phyloP scores from a whole-genome alignment of 2,888 invertebrate genomes.

The Danaus chrysippus region DNA sequence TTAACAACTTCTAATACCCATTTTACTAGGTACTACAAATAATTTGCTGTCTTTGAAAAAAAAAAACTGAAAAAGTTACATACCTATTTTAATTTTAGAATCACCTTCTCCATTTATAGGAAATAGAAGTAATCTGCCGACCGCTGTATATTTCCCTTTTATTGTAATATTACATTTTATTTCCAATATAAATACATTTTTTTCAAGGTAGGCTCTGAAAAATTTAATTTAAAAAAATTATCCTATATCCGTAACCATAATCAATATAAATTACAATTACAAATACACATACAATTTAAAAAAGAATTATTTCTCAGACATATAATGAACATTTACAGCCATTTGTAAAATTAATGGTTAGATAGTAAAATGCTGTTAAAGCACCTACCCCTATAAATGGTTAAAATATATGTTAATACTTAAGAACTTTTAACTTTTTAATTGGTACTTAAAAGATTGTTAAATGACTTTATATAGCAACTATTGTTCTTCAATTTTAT shows the following conservation, averaged over 20 bases:
- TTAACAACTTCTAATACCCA: slow-evolving; percentile 1
- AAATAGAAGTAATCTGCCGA: slow-evolving; percentile 64
- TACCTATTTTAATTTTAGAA: slow-evolving; percentile 72
- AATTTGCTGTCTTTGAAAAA: background rate
- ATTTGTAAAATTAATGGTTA: slow-evolving; percentile 3
- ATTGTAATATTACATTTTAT: slow-evolving; percentile 70
- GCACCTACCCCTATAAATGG: background rate
- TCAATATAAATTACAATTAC: background rate
- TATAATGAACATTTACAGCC: background rate
- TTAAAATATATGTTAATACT: background rate
- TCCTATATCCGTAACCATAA: background rate
- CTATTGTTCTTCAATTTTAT: background rate
- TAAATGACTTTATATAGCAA: background rate
- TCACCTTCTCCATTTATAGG: slow-evolving; percentile 74
- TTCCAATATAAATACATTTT: slow-evolving; percentile 62
- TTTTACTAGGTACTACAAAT: background rate
- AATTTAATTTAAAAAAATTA: slow-evolving; percentile 10
- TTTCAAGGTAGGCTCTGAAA: slow-evolving; percentile 62
- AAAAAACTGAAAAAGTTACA: slow-evolving; percentile 16
- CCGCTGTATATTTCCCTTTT: slow-evolving; percentile 71
- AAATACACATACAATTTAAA: background rate
- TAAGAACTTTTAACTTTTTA: background rate
- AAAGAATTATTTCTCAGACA: background rate
- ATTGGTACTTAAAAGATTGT: background rate
- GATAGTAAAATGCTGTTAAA: slow-evolving; percentile 1